Evolutionary conservation across 2,888 invertebrate genomes (phyloP).

Genomic region (Drosophila mettleri): DNA sequence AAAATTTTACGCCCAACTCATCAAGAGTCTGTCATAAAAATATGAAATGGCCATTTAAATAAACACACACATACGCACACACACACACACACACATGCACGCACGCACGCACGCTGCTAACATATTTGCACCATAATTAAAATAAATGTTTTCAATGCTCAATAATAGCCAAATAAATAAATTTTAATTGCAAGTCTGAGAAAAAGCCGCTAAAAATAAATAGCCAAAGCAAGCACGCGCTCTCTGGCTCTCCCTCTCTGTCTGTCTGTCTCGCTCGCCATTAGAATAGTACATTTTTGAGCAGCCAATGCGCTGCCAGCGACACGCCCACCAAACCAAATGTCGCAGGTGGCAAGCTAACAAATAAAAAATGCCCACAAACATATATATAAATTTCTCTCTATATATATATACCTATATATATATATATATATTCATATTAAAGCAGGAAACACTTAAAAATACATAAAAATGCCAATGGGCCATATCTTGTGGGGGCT

Average conservation of each 20-base stretch:
- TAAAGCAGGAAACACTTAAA: slow-evolving; percentile 66
- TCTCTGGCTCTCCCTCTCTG: background rate
- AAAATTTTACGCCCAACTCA: slow-evolving; percentile 36
- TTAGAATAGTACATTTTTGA: slow-evolving; percentile 31
- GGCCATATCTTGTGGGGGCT: slow-evolving; percentile 8
- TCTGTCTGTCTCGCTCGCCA: background rate
- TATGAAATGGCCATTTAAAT: slow-evolving; percentile 62
- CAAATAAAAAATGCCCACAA: slow-evolving; percentile 9
- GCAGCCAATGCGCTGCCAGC: slow-evolving; percentile 61
- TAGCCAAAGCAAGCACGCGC: slow-evolving; percentile 20
- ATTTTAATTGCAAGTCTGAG: slow-evolving; percentile 69
- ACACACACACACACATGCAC: background rate
- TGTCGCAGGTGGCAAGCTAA: slow-evolving; percentile 65
- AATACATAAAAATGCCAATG: slow-evolving; percentile 78
- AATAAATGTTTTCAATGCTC: slow-evolving; percentile 75
- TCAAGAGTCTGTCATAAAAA: slow-evolving; percentile 55
- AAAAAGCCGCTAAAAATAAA: slow-evolving; percentile 63
- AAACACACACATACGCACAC: slow-evolving; percentile 22
- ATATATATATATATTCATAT: background rate
- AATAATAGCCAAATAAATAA: slow-evolving; percentile 79
- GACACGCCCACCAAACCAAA: slow-evolving; percentile 59
- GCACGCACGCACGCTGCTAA: slow-evolving; percentile 1
- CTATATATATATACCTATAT: background rate
- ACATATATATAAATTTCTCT: background rate
- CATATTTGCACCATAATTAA: slow-evolving; percentile 67